Conservation (phyloP, 2,113 vertebrate genomes). For the Xiphias gladius region DNA sequence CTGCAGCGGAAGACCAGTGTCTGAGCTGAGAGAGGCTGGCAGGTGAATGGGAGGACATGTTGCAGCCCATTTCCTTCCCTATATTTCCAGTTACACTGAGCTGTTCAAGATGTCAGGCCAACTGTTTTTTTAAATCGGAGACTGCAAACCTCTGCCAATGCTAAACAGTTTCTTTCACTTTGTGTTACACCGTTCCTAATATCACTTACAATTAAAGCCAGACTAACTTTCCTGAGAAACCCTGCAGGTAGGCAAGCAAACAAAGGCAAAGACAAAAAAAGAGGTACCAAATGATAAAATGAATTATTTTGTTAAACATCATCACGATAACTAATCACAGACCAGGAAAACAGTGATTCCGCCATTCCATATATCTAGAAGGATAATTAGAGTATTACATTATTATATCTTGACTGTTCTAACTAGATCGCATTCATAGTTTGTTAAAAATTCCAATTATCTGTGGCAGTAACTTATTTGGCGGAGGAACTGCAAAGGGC, state of each 20-base stretch:
- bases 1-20: conserved; percentile 20
- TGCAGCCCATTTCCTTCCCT: conserved; percentile 17
- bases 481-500: no score
- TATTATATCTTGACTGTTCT: no score
- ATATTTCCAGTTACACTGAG: conserved; percentile 1
- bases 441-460: no score
- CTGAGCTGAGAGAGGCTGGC: conserved; percentile 3
- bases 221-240: not conserved
- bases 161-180: not conserved
- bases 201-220: not conserved
- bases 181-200: not conserved
- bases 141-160: no score
- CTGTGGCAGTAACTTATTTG: no score
- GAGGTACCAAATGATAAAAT: not conserved
- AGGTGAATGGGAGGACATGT: conserved; percentile 13
- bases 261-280: not conserved
- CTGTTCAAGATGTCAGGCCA: not conserved
- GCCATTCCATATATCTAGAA: no score
- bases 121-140: not conserved
- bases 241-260: no score
- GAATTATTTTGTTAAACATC: no score
- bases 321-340: not conserved
- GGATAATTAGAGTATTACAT: no score
- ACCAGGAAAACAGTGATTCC: not conserved
- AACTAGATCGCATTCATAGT: no score